Base-by-base conservation (phyloP, 92 coral and sea anemone genomes). In the Epizoanthus rinbou region DNA sequence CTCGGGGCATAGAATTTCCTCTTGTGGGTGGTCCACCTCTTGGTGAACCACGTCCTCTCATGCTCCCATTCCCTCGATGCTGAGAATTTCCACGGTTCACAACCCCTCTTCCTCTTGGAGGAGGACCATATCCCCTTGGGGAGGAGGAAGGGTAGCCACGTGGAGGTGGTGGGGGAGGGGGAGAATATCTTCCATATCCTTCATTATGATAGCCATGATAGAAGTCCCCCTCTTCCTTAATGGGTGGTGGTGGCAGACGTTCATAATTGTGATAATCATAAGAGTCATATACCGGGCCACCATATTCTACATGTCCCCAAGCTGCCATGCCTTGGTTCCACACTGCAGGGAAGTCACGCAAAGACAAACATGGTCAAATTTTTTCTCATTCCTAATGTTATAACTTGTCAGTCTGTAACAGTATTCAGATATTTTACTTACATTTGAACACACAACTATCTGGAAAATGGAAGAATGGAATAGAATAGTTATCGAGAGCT, bases 101-200 rank as follows among this genome's bases (percentile, higher is more conserved):
- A 43, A 35, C 59, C 41, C 82, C 82, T 78, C 70, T 21, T 43
- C 82, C 58, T 41, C 71, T 28, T 22, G 82, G 69, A 39, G 70
- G 24, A 63, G 8, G 35, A 4, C 64, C 70, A 63, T 57, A 39
- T 24, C 39, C 57, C 13, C 70, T 47, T 14, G 37, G n/a, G 58
- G 82, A 21, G 57, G 82, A 62, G 57, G 82, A 69, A 13, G 68
- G 24, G 73, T 33, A 39, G 23, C 45, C 43, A 25, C 80, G 66
- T 28, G 80, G 80, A 54, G 82, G 82, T 21, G 69, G 67, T 17
- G 82, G 81, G 56, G 81, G 81, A 33, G 81, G 81, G 6, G 81
- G 81, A 56, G 81, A 76, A 10, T 19, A 59, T 76, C 57, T 67
- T 21, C 81, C 69, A 76, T 76, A 59, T 11, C 57, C 35, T 57